Evolutionary conservation across 2,888 invertebrate species (phyloP), one percentile per base, ranked within the genome.

Genomic region (Epirrita christyi): DNA sequence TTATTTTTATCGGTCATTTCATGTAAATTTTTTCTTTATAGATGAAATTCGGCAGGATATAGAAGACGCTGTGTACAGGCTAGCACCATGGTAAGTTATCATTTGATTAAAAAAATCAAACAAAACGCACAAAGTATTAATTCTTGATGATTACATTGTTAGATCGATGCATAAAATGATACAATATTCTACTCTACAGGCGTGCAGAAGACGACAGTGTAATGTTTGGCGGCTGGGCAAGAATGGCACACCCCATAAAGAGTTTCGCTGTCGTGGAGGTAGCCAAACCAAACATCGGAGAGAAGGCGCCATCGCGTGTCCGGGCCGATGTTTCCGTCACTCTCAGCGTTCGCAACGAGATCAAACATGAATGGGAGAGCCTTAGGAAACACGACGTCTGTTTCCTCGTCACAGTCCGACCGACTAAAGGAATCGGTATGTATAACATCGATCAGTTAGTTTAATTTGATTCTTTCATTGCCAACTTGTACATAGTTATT

Each of bases 11-110:
- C 4, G 4, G 4, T 2, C 2, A 21, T 4, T 21, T 21, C 2
- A 21, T 21, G 2, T 3, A 3, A 21, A 3, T 21, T 21, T 21
- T 21, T 21, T 2, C 21, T 43, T 60, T 93, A 42, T 86, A 97
- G 97, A 98, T 93, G 99, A 99, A 93, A 99, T 99, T 68, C 94
- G 99, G 2, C 99, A 99, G 88, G 99, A 99, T 76, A 97, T 99
- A 59, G 99, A 99, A 91, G 99, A 99, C 90, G 97, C 98, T 5
- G 96, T 99, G 0, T 97, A 97, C 79, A 94, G 99, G 71, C 93
- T 99, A 81, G 96, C 98, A 73, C 99, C 99, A 49, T 99, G 99
- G 97, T 95, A 93, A 92, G 77, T 67, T 14, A 40, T 45, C 56
- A 45, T 56, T 59, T 0, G 21, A 3, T 21, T 21, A 21, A 21